phyloP scores from a whole-genome alignment of 2,797 vertebrate genomes.

The Gallirallus australis region DNA sequence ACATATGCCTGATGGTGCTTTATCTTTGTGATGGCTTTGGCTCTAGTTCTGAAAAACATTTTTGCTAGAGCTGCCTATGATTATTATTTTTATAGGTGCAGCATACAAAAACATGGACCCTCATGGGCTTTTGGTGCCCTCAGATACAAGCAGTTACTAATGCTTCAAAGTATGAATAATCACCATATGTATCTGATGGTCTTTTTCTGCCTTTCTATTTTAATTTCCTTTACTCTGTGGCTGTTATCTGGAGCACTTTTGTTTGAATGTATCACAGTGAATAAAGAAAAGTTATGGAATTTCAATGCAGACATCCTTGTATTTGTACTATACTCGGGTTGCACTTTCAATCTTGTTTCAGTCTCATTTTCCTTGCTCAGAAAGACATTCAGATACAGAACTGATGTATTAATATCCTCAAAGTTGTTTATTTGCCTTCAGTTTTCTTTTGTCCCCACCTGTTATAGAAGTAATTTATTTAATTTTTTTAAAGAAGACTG shows the following conservation, averaged over 20 bases:
- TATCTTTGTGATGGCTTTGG: conserved; percentile 42
- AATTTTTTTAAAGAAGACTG: background rate
- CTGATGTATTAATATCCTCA: background rate
- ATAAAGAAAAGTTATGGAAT: conserved; percentile 50
- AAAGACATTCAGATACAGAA: conserved; percentile 15
- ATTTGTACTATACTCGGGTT: conserved; percentile 6
- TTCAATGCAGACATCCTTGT: conserved; percentile 12
- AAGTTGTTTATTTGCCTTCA: background rate
- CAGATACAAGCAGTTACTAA: conserved; percentile 52
- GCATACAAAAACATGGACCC: conserved; percentile 41
- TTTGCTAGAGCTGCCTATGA: conserved; percentile 37
- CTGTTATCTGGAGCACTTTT: conserved; percentile 57
- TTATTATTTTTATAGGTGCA: conserved; percentile 39
- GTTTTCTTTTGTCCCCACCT: background rate
- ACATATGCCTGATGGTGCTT: conserved; percentile 69
- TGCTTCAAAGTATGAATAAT: conserved; percentile 55
- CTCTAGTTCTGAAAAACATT: conserved; percentile 34
- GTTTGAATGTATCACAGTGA: conserved; percentile 56
- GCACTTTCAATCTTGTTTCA: background rate
- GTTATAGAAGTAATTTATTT: background rate
- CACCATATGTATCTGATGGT: conserved; percentile 51
- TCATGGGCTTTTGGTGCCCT: conserved; percentile 33
- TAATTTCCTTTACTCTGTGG: conserved; percentile 52
- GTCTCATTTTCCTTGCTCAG: background rate
- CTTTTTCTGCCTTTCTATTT: conserved; percentile 42